Conservation (phyloP, 23 tunicate species). For the Ascidia mentula region DNA sequence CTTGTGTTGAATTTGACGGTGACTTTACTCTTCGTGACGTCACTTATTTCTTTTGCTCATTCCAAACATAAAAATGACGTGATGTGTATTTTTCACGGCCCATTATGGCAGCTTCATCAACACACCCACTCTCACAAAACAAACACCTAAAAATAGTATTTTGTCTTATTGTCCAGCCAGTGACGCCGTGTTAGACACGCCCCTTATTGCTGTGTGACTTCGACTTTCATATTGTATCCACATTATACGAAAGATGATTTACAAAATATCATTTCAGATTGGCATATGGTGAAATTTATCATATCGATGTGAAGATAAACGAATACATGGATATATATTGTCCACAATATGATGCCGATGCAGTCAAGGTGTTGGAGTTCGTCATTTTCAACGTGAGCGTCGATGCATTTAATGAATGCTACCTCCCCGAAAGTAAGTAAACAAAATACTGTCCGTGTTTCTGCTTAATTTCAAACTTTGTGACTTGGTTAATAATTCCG, state of each 20-base stretch:
- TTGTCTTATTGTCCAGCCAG: background rate
- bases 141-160: background rate
- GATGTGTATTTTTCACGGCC: background rate
- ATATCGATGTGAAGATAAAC: slow-evolving; percentile 39
- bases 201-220: no score
- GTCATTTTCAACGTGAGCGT: slow-evolving; percentile 56
- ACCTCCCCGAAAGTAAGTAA: slow-evolving; percentile 16
- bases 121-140: background rate
- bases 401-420: slow-evolving; percentile 31
- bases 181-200: no score
- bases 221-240: no score
- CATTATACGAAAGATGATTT: no score
- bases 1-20: no score
- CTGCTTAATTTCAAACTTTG: background rate
- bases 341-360: slow-evolving; percentile 78
- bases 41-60: no score
- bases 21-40: no score
- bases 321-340: slow-evolving; percentile 80
- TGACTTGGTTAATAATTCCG: no score
- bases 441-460: background rate
- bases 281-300: slow-evolving; percentile 8
- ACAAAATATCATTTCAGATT: no score
- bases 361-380: slow-evolving; percentile 26
- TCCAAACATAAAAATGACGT: background rate
- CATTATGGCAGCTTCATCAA: no score